These are phyloP conservation scores for Pampusana beccarii DNA, from an alignment of 2,113 vertebrate genomes.

Conservation along the genomic window DNA sequence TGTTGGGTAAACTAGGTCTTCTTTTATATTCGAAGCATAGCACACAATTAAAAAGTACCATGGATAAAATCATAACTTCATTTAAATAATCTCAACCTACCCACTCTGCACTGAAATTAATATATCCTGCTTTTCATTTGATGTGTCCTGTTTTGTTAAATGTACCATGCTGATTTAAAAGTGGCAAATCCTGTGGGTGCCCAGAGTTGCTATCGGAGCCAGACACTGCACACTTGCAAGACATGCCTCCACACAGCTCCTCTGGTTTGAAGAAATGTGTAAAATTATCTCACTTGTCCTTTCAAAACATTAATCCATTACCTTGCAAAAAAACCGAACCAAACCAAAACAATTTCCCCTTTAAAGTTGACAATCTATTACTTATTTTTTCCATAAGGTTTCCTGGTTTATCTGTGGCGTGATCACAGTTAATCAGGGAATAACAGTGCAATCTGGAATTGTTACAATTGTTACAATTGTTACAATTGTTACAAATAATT, in stretches of 20 bases:
- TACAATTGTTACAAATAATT: not conserved
- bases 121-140: not conserved
- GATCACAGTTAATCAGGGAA: not conserved
- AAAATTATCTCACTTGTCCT: not conserved
- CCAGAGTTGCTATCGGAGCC: not conserved
- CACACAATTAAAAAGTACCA: not conserved
- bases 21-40: not conserved
- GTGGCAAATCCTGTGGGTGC: not conserved
- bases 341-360: not conserved
- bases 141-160: not conserved
- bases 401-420: not conserved
- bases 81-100: slow-evolving; percentile 5
- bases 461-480: not conserved
- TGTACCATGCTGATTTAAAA: not conserved
- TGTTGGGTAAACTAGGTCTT: not conserved
- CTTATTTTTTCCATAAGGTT: not conserved
- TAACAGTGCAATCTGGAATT: not conserved
- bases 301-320: not conserved
- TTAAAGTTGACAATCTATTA: not conserved
- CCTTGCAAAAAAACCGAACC: not conserved
- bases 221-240: not conserved
- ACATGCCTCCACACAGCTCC: not conserved
- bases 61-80: not conserved
- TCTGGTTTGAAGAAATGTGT: not conserved
- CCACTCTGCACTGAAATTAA: not conserved